Conservation (phyloP, 2,113 vertebrate genomes). For the Piprites chloris region DNA sequence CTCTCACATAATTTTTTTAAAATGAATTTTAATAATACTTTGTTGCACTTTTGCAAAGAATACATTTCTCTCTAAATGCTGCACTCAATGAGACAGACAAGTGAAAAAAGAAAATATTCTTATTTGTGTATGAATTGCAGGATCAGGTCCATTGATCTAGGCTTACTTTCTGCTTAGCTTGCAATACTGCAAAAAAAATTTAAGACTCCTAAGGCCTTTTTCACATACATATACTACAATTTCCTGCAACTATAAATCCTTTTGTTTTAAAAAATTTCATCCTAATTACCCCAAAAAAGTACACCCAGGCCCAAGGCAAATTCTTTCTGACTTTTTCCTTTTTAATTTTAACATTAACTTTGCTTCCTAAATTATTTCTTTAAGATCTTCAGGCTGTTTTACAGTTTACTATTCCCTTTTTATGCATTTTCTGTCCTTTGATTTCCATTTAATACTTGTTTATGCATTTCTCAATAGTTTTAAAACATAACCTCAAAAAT, state of each 20-base stretch:
- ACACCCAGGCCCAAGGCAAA: neutral
- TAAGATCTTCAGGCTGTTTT: neutral
- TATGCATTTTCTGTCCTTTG: neutral
- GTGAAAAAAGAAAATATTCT: neutral
- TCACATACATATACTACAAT: neutral
- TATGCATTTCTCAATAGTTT: conserved; percentile 5
- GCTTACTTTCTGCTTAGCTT: conserved; percentile 13
- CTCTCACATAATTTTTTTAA: neutral
- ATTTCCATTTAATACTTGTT: neutral
- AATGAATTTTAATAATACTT: neutral
- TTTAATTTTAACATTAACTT: conserved; percentile 5
- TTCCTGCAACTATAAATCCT: neutral
- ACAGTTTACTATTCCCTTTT: neutral
- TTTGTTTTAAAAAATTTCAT: neutral
- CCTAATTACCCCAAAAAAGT: neutral
- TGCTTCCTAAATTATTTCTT: conserved; percentile 11
- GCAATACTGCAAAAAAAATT: neutral
- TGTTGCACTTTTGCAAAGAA: neutral
- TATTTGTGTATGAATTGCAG: neutral
- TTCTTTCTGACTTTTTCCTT: neutral
- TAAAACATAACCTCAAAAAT: conserved; percentile 37
- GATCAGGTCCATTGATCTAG: neutral
- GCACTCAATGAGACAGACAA: neutral
- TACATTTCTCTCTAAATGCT: neutral
- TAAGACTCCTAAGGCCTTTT: neutral